phyloP scores from a whole-genome alignment of 2,797 vertebrate species.

The Pipistrellus pygmaeus region DNA sequence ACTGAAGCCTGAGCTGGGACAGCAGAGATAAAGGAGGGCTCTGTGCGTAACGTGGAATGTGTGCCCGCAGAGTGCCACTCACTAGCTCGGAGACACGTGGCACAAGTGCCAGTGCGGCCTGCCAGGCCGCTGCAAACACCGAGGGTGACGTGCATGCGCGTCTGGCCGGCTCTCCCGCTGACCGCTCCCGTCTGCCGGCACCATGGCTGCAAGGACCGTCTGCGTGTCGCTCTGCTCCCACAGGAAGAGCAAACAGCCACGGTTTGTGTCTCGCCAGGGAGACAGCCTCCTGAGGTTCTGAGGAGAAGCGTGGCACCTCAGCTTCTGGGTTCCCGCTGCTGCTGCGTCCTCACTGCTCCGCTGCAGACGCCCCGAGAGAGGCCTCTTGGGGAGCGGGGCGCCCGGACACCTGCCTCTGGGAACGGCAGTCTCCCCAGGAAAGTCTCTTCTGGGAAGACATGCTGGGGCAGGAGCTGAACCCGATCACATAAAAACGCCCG shows the following conservation, averaged over 20 bases:
- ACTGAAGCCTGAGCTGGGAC: background rate
- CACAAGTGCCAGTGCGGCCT: too few relatives aligned
- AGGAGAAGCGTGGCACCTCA: background rate
- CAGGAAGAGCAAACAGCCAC: background rate
- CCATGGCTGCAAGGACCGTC: background rate
- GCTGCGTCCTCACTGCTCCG: too few relatives aligned
- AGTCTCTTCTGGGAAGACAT: background rate
- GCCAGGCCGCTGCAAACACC: background rate
- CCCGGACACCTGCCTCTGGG: background rate
- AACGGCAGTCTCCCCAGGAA: background rate
- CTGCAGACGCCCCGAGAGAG: background rate
- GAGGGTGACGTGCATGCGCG: background rate
- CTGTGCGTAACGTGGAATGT: background rate
- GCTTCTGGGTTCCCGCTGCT: background rate
- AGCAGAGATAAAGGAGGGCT: background rate
- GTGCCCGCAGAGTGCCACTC: background rate
- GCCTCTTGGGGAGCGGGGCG: background rate
- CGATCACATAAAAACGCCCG: background rate
- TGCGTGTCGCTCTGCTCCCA: background rate
- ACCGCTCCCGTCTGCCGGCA: background rate
- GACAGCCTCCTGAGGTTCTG: background rate
- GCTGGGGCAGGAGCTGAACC: background rate
- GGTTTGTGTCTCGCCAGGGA: background rate
- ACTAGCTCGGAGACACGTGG: background rate
- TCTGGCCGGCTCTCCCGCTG: background rate